phyloP scores from a whole-genome alignment of 2,797 vertebrate genomes.

The Cryptoblepharus egeriae region DNA sequence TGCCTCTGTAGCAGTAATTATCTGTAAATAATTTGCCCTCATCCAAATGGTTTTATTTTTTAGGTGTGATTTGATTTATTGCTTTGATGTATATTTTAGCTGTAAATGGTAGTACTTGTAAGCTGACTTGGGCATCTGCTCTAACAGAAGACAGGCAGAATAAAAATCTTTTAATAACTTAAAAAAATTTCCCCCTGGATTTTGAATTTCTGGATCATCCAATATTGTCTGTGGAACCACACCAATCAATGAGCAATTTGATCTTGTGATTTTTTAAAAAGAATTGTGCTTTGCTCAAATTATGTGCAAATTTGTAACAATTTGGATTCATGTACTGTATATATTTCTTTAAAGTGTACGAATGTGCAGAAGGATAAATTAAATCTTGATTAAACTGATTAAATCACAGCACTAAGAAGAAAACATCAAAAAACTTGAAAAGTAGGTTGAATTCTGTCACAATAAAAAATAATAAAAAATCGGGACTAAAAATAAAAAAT shows the following conservation, averaged over 20 bases:
- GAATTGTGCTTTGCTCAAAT: not conserved
- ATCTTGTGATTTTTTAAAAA: not conserved
- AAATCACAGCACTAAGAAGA: not conserved
- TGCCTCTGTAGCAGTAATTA: no score
- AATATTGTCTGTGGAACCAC: not conserved
- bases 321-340: not conserved
- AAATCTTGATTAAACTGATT: not conserved
- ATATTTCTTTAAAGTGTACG: not conserved
- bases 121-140: no score
- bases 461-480: no score
- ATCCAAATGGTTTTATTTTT: no score
- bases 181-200: no score
- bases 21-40: no score
- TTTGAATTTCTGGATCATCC: no score
- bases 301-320: not conserved
- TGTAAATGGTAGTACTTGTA: no score
- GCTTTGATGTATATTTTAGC: no score
- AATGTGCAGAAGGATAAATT: not conserved
- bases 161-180: no score
- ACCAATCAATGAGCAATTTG: not conserved
- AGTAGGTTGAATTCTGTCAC: not conserved
- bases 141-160: no score
- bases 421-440: not conserved
- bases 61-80: no score
- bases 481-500: not conserved